Percentiles rank a stretch among this genome's conserved stretches.
phyloP scores from a whole-genome alignment of 2,113 vertebrate genomes.

The Ochotona princeps region DNA sequence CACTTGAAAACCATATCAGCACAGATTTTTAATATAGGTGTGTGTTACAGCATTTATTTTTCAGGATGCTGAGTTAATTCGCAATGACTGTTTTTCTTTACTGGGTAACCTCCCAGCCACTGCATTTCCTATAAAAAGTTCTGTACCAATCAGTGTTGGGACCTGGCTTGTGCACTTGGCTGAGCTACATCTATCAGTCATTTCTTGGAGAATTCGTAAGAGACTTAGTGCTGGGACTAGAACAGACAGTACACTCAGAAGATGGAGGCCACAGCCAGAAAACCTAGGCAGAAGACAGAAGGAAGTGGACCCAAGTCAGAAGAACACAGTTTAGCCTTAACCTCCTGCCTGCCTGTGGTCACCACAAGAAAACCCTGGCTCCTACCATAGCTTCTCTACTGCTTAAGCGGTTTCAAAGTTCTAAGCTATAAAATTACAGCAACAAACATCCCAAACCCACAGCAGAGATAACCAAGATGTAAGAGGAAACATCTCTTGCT shows the following conservation, averaged over 20 bases:
- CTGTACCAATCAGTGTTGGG: neutral
- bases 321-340: fast-evolving
- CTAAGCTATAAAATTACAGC: neutral
- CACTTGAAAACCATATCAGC: neutral
- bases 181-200: no score
- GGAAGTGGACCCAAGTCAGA: fast-evolving
- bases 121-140: neutral
- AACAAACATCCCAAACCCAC: neutral
- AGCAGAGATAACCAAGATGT: neutral
- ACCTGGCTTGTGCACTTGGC: no score
- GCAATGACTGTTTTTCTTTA: neutral
- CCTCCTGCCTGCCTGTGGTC: fast-evolving
- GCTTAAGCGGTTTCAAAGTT: neutral
- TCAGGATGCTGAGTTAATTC: neutral
- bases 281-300: neutral
- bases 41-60: neutral
- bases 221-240: neutral
- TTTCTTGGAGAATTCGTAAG: fast-evolving
- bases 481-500: neutral
- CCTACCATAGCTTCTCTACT: neutral
- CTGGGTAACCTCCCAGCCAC: neutral
- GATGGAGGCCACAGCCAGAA: neutral
- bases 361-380: neutral
- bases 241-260: neutral
- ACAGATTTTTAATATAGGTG: neutral